Conservation (phyloP, 2,113 vertebrate species). For the Emydura subglobosa region DNA sequence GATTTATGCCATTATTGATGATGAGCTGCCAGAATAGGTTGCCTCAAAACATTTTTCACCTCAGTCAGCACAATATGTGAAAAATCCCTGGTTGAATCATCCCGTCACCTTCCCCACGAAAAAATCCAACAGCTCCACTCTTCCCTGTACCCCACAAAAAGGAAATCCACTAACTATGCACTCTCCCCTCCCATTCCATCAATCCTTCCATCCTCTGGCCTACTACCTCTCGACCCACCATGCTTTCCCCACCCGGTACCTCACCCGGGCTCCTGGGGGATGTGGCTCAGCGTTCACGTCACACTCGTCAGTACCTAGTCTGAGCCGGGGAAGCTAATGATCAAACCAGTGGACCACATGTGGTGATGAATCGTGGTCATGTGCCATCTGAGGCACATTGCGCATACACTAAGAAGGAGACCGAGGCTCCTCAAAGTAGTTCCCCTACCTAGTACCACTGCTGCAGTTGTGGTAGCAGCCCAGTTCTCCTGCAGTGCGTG, state of each 20-base stretch:
- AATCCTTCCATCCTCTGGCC: not conserved
- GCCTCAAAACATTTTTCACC: not conserved
- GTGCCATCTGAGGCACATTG: too few relatives aligned
- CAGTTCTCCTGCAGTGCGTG: not conserved
- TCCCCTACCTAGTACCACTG: not conserved
- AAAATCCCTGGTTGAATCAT: not conserved
- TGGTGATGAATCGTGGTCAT: too few relatives aligned
- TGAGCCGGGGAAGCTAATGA: too few relatives aligned
- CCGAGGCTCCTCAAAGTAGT: not conserved
- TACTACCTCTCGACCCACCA: not conserved
- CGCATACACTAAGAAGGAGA: too few relatives aligned
- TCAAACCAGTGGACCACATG: too few relatives aligned
- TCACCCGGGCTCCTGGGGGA: not conserved
- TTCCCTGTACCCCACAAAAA: not conserved
- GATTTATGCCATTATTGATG: not conserved
- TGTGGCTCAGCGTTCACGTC: too few relatives aligned
- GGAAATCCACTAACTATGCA: not conserved
- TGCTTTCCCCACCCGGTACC: not conserved
- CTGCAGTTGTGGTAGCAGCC: not conserved
- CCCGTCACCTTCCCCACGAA: not conserved
- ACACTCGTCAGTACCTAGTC: too few relatives aligned
- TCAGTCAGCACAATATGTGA: not conserved
- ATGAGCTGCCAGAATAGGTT: not conserved
- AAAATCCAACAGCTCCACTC: not conserved
- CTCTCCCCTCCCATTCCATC: not conserved